Evolutionary conservation across 2,113 vertebrate species (phyloP), one percentile per base, ranked within the genome.

Genomic region (Gavialis gangeticus): DNA sequence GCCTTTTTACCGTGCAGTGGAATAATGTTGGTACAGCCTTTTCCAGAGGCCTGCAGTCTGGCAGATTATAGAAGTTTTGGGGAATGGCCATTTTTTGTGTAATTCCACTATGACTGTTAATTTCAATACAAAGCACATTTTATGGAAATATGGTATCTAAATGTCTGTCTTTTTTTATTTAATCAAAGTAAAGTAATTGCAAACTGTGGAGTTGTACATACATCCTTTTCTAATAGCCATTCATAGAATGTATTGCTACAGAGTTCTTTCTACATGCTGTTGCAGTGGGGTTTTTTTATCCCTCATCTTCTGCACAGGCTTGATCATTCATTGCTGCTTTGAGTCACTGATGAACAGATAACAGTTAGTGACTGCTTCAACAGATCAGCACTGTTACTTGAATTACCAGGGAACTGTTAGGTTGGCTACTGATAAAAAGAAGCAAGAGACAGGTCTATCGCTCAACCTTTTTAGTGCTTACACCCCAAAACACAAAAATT

Each of bases 151-250:
- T 91, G 94, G 46, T 95, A 84, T 85, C 25, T 94, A 92, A 93
- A 59, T 75, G 54, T 88, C 69, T 64, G 58, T 84, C 96, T 67
- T 85, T 93, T 97, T 97, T 94, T 94, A 97, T 97, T 97, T 97
- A 95, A 96, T 94, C 85, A 87, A 92, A 98, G 95, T 97, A 92
- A 97, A 98, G 97, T 95, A 95, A 97, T 55, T 63, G 27, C 83
- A 75, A 98, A 76, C 79, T 16, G 1, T 84, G 71, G 4, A 10
- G 5, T 18, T 6, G 10, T 79, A 22, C 8, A 69, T 59, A 19
- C 62, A n/a, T 89, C 96, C 91, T 88, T 94, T 93, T 15, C 30
- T 34, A 28, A 86, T 30, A 60, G 10, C 4, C 1, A 1, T 12
- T 96, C 93, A 64, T 76, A 87, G 69, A 91, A 63, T 21, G 46